phyloP scores from a whole-genome alignment of 2,888 invertebrate species.

The Brenthis daphne region DNA sequence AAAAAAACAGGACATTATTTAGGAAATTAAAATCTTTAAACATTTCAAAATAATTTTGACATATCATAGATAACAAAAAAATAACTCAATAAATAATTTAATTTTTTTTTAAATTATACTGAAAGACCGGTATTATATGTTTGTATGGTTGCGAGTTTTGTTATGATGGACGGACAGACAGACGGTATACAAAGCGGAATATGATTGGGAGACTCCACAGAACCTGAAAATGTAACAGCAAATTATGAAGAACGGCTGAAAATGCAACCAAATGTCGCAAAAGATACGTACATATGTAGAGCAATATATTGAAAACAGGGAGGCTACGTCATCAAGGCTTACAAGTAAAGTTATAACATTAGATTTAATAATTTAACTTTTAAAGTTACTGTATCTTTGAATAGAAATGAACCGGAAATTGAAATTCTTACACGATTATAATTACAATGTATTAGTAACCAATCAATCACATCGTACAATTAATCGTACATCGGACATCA shows the following conservation, averaged over 20 bases:
- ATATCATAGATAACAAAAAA: neutral
- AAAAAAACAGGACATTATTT: neutral
- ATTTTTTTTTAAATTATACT: conserved; percentile 12
- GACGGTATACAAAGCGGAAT: conserved; percentile 41
- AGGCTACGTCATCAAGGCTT: conserved; percentile 18
- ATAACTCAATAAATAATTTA: neutral
- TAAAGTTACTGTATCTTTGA: conserved; percentile 19
- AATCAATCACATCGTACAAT: conserved; percentile 33
- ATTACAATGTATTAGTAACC: conserved; percentile 35
- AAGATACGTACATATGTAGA: conserved; percentile 1
- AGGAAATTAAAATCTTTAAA: neutral
- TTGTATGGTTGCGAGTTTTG: conserved; percentile 27
- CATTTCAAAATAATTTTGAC: neutral
- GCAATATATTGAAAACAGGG: conserved; percentile 18
- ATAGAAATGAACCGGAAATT: conserved; percentile 34
- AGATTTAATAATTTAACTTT: conserved; percentile 17
- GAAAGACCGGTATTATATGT: conserved; percentile 22
- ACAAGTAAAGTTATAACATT: conserved; percentile 23
- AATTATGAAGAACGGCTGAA: conserved; percentile 21
- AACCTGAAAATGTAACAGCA: conserved; percentile 31
- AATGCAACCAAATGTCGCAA: conserved; percentile 15
- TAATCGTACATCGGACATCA: conserved; percentile 38
- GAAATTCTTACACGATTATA: conserved; percentile 27
- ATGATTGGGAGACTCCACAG: conserved; percentile 33
- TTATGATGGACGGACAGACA: conserved; percentile 42